Base-by-base conservation (phyloP, 2,888 invertebrate species). In the Hypomecis punctinalis region DNA sequence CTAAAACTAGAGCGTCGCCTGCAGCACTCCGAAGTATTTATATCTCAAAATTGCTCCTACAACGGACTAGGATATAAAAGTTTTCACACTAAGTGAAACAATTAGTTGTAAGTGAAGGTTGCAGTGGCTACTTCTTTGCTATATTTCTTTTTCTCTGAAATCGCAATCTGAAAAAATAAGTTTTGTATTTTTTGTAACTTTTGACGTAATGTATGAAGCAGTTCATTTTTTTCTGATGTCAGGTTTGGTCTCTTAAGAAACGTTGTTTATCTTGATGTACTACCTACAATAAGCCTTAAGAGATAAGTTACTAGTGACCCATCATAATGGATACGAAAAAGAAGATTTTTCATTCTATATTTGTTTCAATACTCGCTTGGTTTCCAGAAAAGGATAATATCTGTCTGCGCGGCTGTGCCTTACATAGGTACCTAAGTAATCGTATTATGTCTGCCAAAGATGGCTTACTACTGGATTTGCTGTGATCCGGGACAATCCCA, bases 1-100 rank as follows among this genome's bases (percentile, higher is more conserved):
- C 72, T 75, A 76, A 79, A 85, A 83, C 70, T 81, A 73, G 78
- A 78, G 73, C 80, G 74, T 66, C 67, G 76, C 75, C 75, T 75
- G 77, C 74, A 78, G 77, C 52, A 77, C 78, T 75, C 80, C 76
- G 6, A 85, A 81, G 84, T 83, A 85, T 83, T 79, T 72, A 76
- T 74, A 52, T 40, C 72, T 75, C 70, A 39, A 39, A 43, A 40
- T 39, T 43, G 49, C 23, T 43, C n/a, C 36, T 39, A 37, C 10
- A 51, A 23, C 45, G 9, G 13, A 55, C 43, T 46, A 56, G 47
- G 37, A 52, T 57, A 35, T 46, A 4, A 5, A 23, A n/a, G 33
- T 55, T 55, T 46, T 62, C 35, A 3, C 40, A 46, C 39, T 45
- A 6, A 13, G 11, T 8, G 11, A 7, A 13, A 6, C 23, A 46